Evolutionary conservation across 2,888 invertebrate genomes (phyloP), one percentile per base, ranked within the genome.

Genomic region (Diabrotica balteata): DNA sequence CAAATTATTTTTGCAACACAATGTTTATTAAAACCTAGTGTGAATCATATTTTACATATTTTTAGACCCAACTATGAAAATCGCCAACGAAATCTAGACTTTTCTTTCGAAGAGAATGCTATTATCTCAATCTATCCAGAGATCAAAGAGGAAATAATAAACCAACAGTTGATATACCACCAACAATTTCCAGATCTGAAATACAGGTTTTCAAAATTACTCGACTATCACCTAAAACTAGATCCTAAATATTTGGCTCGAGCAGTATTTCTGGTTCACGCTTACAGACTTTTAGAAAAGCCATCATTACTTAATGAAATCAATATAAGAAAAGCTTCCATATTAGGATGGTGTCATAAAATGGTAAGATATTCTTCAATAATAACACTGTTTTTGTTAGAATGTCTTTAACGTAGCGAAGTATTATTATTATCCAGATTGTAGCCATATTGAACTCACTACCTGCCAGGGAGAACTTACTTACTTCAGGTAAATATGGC

Each of bases 341-440:
- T 62, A 22, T 22, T 62, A 10, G 62, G 45, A n/a, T 62, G 62
- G 62, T 62, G 53, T 54, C 11, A 45, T 47, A 53, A 44, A 46
- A n/a, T 62, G 53, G 62, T 62, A 47, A 46, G 60, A 32, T 32
- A 32, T 32, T 32, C 3, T 32, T 32, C 5, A 4, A 32, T 32
- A 32, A 32, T 2, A 32, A 32, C 32, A 32, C 5, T 32, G 3
- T 5, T 32, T 32, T 32, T 32, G 5, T 32, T 5, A 32, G 2
- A 32, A 32, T 32, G 4, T 32, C 32, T 32, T 2, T 32, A 32
- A 32, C 32, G 32, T 32, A 32, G 32, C 32, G 32, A 32, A 32
- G 3, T 32, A 32, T 32, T 4, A 32, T 32, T 32, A 32, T 32
- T 32, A 32, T 32, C 32, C 5, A 5, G 32, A 32, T 0, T 32